These are phyloP conservation scores for Luffia ferchaultella DNA, from an alignment of 2,888 invertebrate genomes.

Conservation along the genomic window DNA sequence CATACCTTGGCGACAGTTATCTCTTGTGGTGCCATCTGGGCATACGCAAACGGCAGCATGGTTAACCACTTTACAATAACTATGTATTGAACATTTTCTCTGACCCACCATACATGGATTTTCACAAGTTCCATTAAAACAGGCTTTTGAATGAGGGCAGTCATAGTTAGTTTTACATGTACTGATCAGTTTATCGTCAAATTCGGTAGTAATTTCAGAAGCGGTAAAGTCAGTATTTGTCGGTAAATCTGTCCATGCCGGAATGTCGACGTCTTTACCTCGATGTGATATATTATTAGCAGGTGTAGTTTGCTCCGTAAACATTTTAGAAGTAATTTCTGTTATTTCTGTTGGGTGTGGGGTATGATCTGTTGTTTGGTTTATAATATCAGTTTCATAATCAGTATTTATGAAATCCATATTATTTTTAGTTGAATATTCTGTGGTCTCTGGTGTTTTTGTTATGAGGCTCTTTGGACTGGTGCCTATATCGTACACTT, in stretches of 20 bases:
- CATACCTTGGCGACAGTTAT: conserved; percentile 72
- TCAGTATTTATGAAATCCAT: neutral
- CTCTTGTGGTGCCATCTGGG: conserved; percentile 63
- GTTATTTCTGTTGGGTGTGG: neutral
- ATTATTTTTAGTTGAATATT: neutral
- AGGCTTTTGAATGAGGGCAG: conserved; percentile 70
- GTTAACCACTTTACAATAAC: conserved; percentile 69
- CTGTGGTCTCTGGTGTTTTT: neutral
- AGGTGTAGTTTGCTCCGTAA: neutral
- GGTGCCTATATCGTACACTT: neutral
- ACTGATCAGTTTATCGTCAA: conserved; percentile 31
- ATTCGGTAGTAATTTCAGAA: conserved; percentile 29
- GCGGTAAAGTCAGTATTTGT: conserved; percentile 41
- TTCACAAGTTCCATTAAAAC: conserved; percentile 70
- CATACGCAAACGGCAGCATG: conserved; percentile 72
- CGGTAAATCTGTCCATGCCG: conserved; percentile 52
- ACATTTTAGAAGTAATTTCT: neutral
- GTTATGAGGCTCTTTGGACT: neutral
- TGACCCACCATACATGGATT: conserved; percentile 64
- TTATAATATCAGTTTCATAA: neutral
- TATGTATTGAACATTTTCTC: conserved; percentile 66
- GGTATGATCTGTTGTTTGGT: neutral
- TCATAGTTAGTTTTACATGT: conserved; percentile 69
- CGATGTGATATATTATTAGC: conserved; percentile 46
- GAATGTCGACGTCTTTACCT: conserved; percentile 50